These are phyloP conservation scores for Phenganax stokvisi DNA, from an alignment of 92 coral and sea anemone genomes.

Conservation along the genomic window DNA sequence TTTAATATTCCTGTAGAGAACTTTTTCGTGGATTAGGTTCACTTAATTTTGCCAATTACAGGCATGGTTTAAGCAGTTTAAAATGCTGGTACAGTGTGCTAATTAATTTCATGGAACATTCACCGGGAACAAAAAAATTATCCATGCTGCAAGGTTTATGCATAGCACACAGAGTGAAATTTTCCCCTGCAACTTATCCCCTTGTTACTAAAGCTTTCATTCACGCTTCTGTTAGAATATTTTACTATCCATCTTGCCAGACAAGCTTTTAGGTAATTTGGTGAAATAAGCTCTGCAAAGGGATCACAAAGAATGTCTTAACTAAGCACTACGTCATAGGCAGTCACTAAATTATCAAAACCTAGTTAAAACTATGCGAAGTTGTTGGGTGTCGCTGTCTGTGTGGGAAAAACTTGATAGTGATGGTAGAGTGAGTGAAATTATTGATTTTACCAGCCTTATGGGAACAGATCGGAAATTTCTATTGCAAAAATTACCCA, in stretches of 20 bases:
- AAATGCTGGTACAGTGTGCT: not conserved
- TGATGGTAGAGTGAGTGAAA: conserved; percentile 55
- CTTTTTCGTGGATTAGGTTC: conserved; percentile 44
- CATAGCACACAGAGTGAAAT: too few species aligned
- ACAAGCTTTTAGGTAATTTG: conserved; percentile 45
- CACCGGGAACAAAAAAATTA: too few species aligned
- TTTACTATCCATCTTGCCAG: conserved; percentile 15
- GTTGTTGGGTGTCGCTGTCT: conserved; percentile 54
- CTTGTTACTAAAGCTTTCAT: too few species aligned
- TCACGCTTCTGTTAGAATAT: too few species aligned
- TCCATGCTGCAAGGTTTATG: too few species aligned
- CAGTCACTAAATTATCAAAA: conserved; percentile 27
- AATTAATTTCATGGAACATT: not conserved
- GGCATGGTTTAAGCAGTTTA: not conserved
- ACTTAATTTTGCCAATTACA: conserved; percentile 45
- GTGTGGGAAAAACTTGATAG: conserved; percentile 58
- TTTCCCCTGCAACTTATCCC: too few species aligned
- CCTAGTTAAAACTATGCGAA: conserved; percentile 42
- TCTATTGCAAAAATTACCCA: conserved; percentile 43
- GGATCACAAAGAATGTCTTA: conserved; percentile 49
- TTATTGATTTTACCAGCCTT: conserved; percentile 50
- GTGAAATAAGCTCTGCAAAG: conserved; percentile 44
- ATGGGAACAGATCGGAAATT: conserved; percentile 52
- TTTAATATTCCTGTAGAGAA: conserved; percentile 46
- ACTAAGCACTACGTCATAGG: conserved; percentile 41